Evolutionary conservation across 2,888 invertebrate species (phyloP), one percentile per base, ranked within the genome.

Genomic region (Adelphocoris suturalis): DNA sequence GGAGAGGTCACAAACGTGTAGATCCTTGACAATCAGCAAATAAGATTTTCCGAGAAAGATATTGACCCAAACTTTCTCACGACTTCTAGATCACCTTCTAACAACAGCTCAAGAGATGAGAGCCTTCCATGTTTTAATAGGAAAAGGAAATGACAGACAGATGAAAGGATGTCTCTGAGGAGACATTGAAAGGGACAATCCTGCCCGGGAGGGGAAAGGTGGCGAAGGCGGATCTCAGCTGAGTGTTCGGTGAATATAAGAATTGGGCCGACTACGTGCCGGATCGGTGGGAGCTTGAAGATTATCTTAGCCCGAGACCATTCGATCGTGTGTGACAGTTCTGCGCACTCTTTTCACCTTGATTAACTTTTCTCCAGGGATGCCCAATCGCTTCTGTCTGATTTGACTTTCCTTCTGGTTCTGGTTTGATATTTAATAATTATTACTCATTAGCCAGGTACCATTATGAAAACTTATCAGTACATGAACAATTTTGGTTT

Each of bases 241-340:
- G 46, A 78, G 78, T 37, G 78, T 47, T 47, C 78, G 78, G 19
- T 52, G 84, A 84, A 84, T 84, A 84, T 78, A 84, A 48, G 84
- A 84, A 84, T 84, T 84, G 55, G 84, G 84, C 52, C 84, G 84
- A 28, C 84, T 48, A 84, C 84, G 84, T 84, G 84, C 84, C 16
- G 46, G 55, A 47, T 28, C 52, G 52, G 27, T 55, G 52, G 52
- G 84, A 84, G 47, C 55, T 16, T 23, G 19, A 19, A n/a, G 47
- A 84, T 84, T 47, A 23, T 55, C 84, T 84, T 84, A 84, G 16
- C 84, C 52, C 52, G 16, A 48, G 47, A 84, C 84, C 27, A 55
- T 52, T 84, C 52, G 84, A 84, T 84, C 84, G 84, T 52, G 84
- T 84, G 84, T 84, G 84, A 84, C 84, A 90, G 47, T 82, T 61